These are phyloP conservation scores for Mystacornis crossleyi DNA, from an alignment of 2,113 vertebrate species.

Conservation along the genomic window DNA sequence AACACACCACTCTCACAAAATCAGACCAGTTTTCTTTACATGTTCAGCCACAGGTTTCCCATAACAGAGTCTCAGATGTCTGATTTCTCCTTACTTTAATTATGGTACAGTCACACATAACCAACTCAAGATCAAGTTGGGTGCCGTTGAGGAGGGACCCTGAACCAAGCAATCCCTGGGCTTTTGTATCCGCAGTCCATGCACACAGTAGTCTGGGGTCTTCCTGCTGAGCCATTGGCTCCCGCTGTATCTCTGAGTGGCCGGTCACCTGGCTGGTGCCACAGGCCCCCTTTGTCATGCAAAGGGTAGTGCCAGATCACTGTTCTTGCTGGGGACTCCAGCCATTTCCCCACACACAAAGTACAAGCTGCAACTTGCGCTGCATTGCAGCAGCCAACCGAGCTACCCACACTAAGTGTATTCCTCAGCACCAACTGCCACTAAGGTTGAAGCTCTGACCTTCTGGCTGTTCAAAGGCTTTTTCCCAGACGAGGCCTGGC, in stretches of 20 bases:
- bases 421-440: not conserved
- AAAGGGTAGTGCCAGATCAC: not conserved
- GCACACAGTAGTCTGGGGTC: not conserved
- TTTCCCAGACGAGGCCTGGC: not conserved
- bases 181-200: not conserved
- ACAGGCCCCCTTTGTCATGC: not conserved
- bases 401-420: too few relatives aligned
- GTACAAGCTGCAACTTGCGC: not conserved
- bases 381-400: accelerated
- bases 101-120: not conserved
- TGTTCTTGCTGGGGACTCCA: not conserved
- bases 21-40: not conserved
- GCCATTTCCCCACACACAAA: not conserved
- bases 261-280: not conserved
- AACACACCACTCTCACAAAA: not conserved
- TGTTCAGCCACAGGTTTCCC: not conserved
- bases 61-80: not conserved
- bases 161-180: not conserved
- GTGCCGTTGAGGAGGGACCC: not conserved
- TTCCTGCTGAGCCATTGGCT: not conserved
- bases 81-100: not conserved
- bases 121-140: accelerated
- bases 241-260: accelerated
- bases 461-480: not conserved
- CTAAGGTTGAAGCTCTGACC: not conserved